phyloP scores from a whole-genome alignment of 2,888 invertebrate species.

The Paralinhomoeus sp. region DNA sequence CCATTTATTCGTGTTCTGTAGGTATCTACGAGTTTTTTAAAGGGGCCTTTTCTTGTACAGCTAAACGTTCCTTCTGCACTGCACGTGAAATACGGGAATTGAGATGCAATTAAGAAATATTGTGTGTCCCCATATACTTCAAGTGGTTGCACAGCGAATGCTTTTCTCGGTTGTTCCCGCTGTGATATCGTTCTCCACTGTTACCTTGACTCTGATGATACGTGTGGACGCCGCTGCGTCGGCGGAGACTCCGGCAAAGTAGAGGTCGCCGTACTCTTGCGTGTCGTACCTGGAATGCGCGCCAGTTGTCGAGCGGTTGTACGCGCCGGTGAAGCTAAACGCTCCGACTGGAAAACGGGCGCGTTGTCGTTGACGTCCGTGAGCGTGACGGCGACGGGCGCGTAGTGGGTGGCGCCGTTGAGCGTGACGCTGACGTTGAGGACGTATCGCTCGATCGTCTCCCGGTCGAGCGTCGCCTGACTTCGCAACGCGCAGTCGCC shows the following conservation, averaged over 20 bases:
- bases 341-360: slow-evolving; percentile 55
- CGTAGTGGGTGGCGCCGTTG: slow-evolving; percentile 11
- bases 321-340: no score
- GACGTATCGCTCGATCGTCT: slow-evolving; percentile 19
- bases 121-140: no score
- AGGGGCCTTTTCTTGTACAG: no score
- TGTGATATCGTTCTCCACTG: neutral
- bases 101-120: no score
- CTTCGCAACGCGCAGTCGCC: slow-evolving; percentile 18
- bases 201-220: slow-evolving; percentile 15
- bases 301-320: no score
- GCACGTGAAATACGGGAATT: no score
- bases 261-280: slow-evolving; percentile 11
- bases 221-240: slow-evolving; percentile 13
- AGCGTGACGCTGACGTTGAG: slow-evolving; percentile 19
- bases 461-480: slow-evolving; percentile 19
- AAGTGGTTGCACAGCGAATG: no score
- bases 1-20: no score
- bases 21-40: no score
- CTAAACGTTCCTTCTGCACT: no score
- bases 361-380: slow-evolving; percentile 76
- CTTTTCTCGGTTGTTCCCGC: no score
- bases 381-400: slow-evolving; percentile 17
- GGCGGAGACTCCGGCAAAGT: slow-evolving; percentile 18
- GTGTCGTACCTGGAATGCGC: slow-evolving; percentile 7